Evolutionary conservation across 2,113 vertebrate genomes (phyloP).

Genomic region (Varanus komodoensis): DNA sequence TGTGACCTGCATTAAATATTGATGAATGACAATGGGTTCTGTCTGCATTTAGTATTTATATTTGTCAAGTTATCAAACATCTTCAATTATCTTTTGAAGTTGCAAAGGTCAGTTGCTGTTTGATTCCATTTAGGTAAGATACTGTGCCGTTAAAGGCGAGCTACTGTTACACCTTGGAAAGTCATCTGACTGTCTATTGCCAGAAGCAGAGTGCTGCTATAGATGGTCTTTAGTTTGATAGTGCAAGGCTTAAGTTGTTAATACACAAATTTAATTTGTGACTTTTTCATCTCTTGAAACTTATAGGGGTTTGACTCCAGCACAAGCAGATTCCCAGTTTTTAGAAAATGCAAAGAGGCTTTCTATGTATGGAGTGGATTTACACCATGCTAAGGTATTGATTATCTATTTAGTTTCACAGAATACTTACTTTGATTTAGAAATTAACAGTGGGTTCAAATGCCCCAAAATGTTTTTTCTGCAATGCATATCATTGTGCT

Average conservation of each 20-base stretch:
- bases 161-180: neutral
- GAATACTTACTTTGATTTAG: neutral
- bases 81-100: neutral
- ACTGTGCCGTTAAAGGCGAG: neutral
- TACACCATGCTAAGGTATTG: constrained; percentile 96
- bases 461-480: neutral
- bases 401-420: neutral
- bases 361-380: constrained; percentile 98
- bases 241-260: neutral
- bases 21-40: neutral
- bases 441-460: neutral
- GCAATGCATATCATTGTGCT: neutral
- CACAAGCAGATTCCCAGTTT: constrained; percentile 94
- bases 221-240: neutral
- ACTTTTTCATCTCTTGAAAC: constrained; percentile 48
- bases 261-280: neutral
- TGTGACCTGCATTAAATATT: neutral
- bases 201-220: neutral
- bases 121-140: neutral
- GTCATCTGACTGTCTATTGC: neutral
- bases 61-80: neutral
- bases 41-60: neutral
- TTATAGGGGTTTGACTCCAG: constrained; percentile 94
- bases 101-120: neutral
- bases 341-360: constrained; percentile 98